phyloP scores from a whole-genome alignment of 2,113 vertebrate genomes.

The Microtus oregoni region DNA sequence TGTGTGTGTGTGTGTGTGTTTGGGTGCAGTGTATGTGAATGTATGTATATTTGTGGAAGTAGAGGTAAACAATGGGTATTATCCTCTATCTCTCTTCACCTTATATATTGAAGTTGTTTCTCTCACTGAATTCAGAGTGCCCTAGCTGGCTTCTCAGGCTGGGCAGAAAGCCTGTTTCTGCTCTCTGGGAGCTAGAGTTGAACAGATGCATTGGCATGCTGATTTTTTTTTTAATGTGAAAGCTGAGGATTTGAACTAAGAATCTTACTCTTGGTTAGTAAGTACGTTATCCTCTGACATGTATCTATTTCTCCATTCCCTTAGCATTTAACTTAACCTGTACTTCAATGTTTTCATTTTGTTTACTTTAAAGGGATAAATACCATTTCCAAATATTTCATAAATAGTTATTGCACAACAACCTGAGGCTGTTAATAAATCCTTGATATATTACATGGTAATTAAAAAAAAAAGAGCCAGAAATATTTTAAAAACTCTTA shows the following conservation, averaged over 20 bases:
- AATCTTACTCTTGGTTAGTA: neutral
- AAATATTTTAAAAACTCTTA: neutral
- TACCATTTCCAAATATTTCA: accelerated
- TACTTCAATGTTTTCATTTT: neutral
- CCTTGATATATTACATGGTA: neutral
- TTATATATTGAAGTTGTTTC: neutral
- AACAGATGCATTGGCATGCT: neutral
- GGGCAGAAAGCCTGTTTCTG: neutral
- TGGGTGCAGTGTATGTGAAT: neutral
- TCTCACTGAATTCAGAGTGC: neutral
- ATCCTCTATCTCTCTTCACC: neutral
- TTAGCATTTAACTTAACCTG: neutral
- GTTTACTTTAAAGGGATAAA: neutral
- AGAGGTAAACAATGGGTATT: neutral
- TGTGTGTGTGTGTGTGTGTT: neutral
- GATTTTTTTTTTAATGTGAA: neutral
- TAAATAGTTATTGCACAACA: neutral
- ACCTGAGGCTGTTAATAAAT: neutral
- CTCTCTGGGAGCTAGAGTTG: neutral
- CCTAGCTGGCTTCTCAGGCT: neutral
- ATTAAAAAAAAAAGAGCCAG: neutral
- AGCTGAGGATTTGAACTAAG: neutral
- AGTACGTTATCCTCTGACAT: neutral
- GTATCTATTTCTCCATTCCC: neutral
- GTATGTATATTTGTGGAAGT: neutral